Conservation (phyloP, 35 echinoderm and acorn worm species). For the Lytechinus pictus region DNA sequence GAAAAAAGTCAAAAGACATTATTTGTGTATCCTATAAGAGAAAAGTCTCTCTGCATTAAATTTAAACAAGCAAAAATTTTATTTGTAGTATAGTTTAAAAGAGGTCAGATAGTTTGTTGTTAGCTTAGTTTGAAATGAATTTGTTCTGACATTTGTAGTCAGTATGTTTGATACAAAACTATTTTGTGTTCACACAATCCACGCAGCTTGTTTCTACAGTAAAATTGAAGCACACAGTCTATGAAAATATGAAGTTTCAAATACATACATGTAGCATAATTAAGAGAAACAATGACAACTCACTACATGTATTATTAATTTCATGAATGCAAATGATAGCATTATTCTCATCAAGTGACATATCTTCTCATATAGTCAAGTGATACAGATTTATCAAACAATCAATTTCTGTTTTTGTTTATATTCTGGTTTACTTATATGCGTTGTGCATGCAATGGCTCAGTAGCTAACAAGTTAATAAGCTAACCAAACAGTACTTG, state of each 20-base stretch:
- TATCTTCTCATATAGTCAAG: neutral
- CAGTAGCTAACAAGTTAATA: conserved; percentile 48
- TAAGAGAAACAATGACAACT: neutral
- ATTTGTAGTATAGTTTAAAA: too few species aligned
- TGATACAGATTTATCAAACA: too few species aligned
- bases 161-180: too few species aligned
- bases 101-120: too few species aligned
- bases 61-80: too few species aligned
- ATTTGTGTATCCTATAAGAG: too few species aligned
- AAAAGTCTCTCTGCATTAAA: neutral
- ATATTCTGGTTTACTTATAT: neutral
- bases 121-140: too few species aligned
- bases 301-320: conserved; percentile 7
- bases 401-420: too few species aligned
- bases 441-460: neutral
- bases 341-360: neutral
- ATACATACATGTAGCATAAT: neutral
- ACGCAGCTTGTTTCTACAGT: conserved; percentile 32
- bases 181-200: too few species aligned
- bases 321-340: neutral
- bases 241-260: neutral
- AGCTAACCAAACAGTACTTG: conserved; percentile 1
- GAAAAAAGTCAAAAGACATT: neutral
- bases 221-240: neutral
- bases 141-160: too few species aligned